These are phyloP conservation scores for Ommatoiulus sabulosus DNA, from an alignment of 2,888 invertebrate genomes.

Conservation along the genomic window DNA sequence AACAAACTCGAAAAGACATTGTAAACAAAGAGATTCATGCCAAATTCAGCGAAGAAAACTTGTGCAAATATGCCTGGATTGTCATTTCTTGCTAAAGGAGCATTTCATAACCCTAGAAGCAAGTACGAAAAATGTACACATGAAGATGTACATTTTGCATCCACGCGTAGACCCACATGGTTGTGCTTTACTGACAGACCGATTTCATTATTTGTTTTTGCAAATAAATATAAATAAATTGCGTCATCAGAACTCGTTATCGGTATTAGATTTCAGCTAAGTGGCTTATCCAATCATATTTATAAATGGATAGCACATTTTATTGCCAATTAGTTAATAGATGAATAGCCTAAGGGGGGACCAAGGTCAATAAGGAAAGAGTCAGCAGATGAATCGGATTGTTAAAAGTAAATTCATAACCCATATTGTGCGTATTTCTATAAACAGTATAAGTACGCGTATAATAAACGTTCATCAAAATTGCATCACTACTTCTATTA, in stretches of 20 bases:
- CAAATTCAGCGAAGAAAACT: background rate
- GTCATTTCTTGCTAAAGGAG: background rate
- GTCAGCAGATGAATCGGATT: background rate
- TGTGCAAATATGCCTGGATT: background rate
- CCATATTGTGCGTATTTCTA: too few species aligned
- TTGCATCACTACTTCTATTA: too few species aligned
- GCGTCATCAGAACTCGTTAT: background rate
- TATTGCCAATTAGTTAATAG: conserved; percentile 3
- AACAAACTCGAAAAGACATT: background rate
- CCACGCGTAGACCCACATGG: background rate
- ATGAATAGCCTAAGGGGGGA: background rate
- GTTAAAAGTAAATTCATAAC: too few species aligned
- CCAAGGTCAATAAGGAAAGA: background rate
- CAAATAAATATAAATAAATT: background rate
- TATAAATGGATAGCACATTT: background rate
- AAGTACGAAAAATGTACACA: background rate
- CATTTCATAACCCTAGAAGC: background rate
- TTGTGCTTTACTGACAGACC: background rate
- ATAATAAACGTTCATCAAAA: too few species aligned
- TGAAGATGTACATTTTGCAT: background rate
- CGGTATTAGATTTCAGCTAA: conserved; percentile 7
- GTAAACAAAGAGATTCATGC: conserved; percentile 23
- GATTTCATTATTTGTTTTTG: background rate
- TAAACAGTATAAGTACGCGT: too few species aligned
- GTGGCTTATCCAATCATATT: background rate